Conservation (phyloP, 2,113 vertebrate species). For the Emydura subglobosa region DNA sequence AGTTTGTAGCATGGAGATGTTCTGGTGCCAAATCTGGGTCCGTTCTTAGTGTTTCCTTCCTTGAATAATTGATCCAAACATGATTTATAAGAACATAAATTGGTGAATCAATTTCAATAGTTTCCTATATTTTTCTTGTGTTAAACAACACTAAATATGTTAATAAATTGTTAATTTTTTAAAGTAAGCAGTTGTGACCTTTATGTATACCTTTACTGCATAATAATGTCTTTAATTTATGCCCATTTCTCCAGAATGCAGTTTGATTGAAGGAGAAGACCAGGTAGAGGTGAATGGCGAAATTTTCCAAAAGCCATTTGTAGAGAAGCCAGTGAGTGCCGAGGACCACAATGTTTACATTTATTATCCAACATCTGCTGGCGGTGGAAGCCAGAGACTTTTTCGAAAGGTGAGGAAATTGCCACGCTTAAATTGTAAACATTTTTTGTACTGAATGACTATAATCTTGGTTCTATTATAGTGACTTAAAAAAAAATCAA, state of each 20-base stretch:
- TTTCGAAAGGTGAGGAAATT: conserved; percentile 86
- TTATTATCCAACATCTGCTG: conserved; percentile 92
- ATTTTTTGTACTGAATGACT: background rate
- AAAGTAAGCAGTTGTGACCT: background rate
- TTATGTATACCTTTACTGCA: background rate
- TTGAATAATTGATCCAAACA: background rate
- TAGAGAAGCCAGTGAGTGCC: conserved; percentile 92
- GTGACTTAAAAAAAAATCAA: background rate
- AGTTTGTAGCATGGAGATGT: background rate
- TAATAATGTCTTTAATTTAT: background rate
- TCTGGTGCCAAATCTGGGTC: background rate
- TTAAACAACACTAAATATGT: background rate
- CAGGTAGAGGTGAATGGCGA: conserved; percentile 93
- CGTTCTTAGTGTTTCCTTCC: background rate
- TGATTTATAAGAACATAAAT: background rate
- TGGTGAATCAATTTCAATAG: background rate
- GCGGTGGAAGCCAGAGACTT: conserved; percentile 91
- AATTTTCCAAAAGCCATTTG: conserved; percentile 93
- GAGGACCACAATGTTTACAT: conserved; percentile 96
- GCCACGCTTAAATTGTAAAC: background rate
- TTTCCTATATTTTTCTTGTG: background rate
- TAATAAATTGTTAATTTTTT: background rate
- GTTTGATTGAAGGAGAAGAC: conserved; percentile 91
- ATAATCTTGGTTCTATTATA: background rate
- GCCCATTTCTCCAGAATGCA: conserved; percentile 82